phyloP scores from a whole-genome alignment of 1,140 invertebrate genomes.

The Archivesica marissinica region DNA sequence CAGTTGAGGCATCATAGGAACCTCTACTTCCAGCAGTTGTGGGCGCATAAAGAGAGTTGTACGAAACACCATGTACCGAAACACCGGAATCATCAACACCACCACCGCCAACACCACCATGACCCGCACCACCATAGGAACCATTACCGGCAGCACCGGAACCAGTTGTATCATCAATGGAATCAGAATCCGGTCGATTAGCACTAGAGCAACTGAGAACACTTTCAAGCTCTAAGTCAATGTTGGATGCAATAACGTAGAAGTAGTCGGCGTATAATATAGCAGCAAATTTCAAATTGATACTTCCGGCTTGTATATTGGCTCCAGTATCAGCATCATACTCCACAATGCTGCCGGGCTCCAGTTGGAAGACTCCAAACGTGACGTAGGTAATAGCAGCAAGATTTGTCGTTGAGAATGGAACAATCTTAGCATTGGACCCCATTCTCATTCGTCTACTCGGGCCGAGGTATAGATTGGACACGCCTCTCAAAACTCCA shows the following conservation, averaged over 20 bases:
- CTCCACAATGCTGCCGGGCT: conserved; percentile 73
- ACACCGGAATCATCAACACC: background rate
- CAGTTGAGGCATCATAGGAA: conserved; percentile 25
- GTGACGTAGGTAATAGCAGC: conserved; percentile 68
- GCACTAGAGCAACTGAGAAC: conserved; percentile 70
- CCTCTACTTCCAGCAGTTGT: conserved; percentile 72
- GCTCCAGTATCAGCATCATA: conserved; percentile 75
- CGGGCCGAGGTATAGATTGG: conserved; percentile 73
- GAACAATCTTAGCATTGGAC: conserved; percentile 70
- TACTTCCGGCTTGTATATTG: conserved; percentile 71
- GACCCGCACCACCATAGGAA: conserved; percentile 71
- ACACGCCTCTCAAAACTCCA: conserved; percentile 73
- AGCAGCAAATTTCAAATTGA: conserved; percentile 73
- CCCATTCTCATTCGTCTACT: conserved; percentile 71
- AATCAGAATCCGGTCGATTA: conserved; percentile 66
- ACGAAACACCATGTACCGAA: conserved; percentile 57
- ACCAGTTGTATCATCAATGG: conserved; percentile 69
- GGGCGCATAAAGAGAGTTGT: conserved; percentile 76
- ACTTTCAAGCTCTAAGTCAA: conserved; percentile 74
- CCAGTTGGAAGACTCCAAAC: conserved; percentile 75
- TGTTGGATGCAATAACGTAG: conserved; percentile 71
- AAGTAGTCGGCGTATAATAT: conserved; percentile 73
- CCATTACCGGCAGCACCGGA: conserved; percentile 46
- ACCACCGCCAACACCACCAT: conserved; percentile 75
- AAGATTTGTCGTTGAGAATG: conserved; percentile 66